A percentile compares a stretch with the other conserved stretches of the same genome.
These are phyloP conservation scores for Aleadryas rufinucha DNA, from an alignment of 2,113 vertebrate species.

Conservation along the genomic window DNA sequence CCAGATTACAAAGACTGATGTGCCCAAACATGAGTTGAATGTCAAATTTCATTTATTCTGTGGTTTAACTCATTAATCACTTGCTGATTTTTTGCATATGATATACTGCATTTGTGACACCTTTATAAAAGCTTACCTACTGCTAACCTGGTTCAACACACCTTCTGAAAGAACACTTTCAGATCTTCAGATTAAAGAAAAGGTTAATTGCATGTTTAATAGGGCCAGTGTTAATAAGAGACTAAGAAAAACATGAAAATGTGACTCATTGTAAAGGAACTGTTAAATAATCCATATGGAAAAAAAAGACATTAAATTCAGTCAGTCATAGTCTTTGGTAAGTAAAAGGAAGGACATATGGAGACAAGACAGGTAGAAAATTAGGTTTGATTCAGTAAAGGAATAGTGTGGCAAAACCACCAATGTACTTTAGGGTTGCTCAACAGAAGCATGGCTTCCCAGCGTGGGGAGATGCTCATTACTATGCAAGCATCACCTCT, in stretches of 20 bases:
- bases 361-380: background rate
- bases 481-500: background rate
- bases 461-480: background rate
- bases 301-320: background rate
- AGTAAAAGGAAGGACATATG: background rate
- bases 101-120: background rate
- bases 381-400: background rate
- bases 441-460: background rate
- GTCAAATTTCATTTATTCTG: background rate
- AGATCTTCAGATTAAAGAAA: background rate
- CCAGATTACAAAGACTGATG: background rate
- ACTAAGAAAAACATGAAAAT: background rate
- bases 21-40: background rate
- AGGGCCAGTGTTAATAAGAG: background rate
- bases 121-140: background rate
- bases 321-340: background rate
- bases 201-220: background rate
- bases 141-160: background rate
- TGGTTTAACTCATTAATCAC: background rate
- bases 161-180: background rate
- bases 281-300: background rate
- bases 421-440: background rate
- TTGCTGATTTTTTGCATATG: background rate
- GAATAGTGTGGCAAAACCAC: background rate
- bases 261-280: background rate